Evolutionary conservation across 2,888 invertebrate species (phyloP), one percentile per base, ranked within the genome.

Genomic region (Sclerodermus sp.): DNA sequence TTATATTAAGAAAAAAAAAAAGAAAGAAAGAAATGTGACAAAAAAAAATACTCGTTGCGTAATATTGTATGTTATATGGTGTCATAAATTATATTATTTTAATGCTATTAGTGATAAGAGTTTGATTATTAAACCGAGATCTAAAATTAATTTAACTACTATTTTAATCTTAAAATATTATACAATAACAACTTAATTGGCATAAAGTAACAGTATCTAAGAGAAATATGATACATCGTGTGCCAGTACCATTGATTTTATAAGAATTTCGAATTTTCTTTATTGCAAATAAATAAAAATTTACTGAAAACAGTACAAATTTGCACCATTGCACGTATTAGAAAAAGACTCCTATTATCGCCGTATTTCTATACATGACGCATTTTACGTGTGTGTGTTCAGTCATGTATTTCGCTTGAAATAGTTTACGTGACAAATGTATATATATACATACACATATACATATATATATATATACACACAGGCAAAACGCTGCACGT

Each of bases 401-500:
- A 50, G 16, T 52, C 46, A 44, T 42, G 32, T 39, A 48, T 41
- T 36, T 46, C 58, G 45, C 45, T 52, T 42, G 34, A 58, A 59
- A 58, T 42, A 55, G 53, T 58, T 49, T 37, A 48, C 56, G 32
- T 39, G 42, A 56, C 50, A 44, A 46, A 55, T 54, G 48, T 47
- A 49, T n/a, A n/a, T n/a, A n/a, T n/a, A n/a, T n/a, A n/a, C n/a
- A n/a, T n/a, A n/a, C n/a, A n/a, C n/a, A n/a, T n/a, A n/a, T n/a
- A n/a, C n/a, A n/a, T n/a, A n/a, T n/a, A n/a, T n/a, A n/a, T n/a
- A n/a, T n/a, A n/a, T n/a, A n/a, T n/a, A n/a, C n/a, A n/a, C 52
- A 55, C 46, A 60, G 47, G 53, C 44, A 52, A n/a, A 42, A 56
- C 58, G 60, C 47, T 58, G 50, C 47, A 51, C 56, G 46, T 58